Evolutionary conservation across 2,888 invertebrate species (phyloP).

Genomic region (Cyclophora punctaria): DNA sequence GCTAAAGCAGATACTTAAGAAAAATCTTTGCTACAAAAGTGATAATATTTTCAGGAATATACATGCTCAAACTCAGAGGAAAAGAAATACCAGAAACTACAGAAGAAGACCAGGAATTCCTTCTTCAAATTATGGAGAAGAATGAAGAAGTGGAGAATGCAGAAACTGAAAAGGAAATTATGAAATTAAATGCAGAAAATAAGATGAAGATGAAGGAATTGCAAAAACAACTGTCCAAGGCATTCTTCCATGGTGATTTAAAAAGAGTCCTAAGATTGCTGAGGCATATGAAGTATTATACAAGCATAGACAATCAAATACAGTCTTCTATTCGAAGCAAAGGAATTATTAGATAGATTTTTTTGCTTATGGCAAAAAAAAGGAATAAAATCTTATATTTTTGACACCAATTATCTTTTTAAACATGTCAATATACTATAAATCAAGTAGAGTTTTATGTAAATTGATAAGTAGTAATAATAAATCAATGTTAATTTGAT

Average conservation of each 20-base stretch:
- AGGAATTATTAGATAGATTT: constrained; percentile 67
- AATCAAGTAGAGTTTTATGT: no score
- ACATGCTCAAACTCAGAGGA: constrained; percentile 83
- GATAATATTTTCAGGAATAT: constrained; percentile 73
- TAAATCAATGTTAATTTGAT: no score
- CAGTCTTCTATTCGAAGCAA: constrained; percentile 76
- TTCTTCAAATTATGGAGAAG: constrained; percentile 90
- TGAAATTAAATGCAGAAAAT: constrained; percentile 75
- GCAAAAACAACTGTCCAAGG: constrained; percentile 73
- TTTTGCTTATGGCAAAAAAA: no score
- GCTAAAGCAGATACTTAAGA: not conserved
- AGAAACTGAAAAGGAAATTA: constrained; percentile 71
- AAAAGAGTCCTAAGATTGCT: constrained; percentile 78
- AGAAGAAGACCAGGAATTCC: constrained; percentile 79
- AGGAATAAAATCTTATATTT: no score
- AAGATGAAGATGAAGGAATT: constrained; percentile 69
- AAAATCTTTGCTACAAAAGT: not conserved
- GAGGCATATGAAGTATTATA: constrained; percentile 88
- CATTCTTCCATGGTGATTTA: constrained; percentile 79
- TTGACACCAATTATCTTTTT: no score
- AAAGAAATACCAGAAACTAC: constrained; percentile 80
- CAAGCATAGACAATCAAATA: constrained; percentile 85
- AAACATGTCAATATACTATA: no score
- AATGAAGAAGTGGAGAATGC: constrained; percentile 90
- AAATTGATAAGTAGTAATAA: no score